A percentile compares a stretch with the other conserved stretches of the same genome.
Evolutionary conservation across 2,888 invertebrate species (phyloP).

Genomic region (Eulithis prunata): DNA sequence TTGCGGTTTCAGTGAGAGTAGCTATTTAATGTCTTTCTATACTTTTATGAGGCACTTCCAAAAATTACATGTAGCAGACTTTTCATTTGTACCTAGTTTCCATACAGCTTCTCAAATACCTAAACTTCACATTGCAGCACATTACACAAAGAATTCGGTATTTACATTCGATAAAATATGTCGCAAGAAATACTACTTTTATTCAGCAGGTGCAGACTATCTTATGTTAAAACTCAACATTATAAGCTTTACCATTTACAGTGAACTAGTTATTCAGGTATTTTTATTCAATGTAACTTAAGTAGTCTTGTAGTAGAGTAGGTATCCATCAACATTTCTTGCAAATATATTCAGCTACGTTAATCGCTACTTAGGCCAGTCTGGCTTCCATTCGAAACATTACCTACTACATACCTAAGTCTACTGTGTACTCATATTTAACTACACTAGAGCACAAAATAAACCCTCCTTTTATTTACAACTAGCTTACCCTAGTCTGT

Average conservation of each 20-base stretch:
- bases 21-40: too few relatives aligned
- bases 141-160: too few relatives aligned
- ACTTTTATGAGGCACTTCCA: too few relatives aligned
- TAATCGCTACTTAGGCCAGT: not conserved
- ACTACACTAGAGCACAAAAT: not conserved
- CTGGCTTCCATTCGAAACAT: too few relatives aligned
- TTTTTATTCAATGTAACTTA: not conserved
- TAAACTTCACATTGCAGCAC: too few relatives aligned
- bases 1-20: too few relatives aligned
- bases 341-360: not conserved
- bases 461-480: not conserved
- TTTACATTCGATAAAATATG: constrained; percentile 2
- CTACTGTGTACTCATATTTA: not conserved
- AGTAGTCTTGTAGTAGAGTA: not conserved
- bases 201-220: constrained; percentile 12
- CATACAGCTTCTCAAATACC: too few relatives aligned
- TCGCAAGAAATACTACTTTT: not conserved
- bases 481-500: too few relatives aligned
- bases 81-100: too few relatives aligned
- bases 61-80: too few relatives aligned
- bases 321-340: too few relatives aligned
- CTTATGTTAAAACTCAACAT: not conserved
- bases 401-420: too few relatives aligned
- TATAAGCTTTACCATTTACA: not conserved
- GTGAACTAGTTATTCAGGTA: constrained; percentile 3